Evolutionary conservation across 2,797 vertebrate genomes (phyloP).

Genomic region (Acanthurus lineatus): DNA sequence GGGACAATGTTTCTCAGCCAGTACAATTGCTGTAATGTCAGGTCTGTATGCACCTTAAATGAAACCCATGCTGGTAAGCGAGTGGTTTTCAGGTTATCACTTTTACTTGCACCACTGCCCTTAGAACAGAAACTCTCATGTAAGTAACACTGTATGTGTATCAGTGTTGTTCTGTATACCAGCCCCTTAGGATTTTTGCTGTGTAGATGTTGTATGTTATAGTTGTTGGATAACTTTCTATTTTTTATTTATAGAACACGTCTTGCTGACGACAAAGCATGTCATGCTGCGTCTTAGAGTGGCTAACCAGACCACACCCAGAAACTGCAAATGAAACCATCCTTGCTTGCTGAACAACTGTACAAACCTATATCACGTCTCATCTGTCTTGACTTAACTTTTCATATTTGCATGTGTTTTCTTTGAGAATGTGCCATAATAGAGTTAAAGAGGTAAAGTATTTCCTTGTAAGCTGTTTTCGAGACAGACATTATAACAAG

Average conservation of each 20-base stretch:
- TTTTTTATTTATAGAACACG: too few relatives aligned
- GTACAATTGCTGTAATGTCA: not conserved
- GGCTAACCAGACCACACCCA: slow-evolving; percentile 75
- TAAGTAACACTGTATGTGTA: not conserved
- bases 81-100: not conserved
- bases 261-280: not conserved
- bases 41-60: slow-evolving; percentile 9
- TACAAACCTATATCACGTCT: slow-evolving; percentile 2
- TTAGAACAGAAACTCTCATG: not conserved
- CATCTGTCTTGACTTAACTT: not conserved
- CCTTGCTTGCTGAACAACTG: not conserved
- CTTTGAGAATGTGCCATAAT: not conserved
- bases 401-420: not conserved
- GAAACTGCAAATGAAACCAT: slow-evolving; percentile 78
- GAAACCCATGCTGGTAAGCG: not conserved
- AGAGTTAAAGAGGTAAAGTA: not conserved
- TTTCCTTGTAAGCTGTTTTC: not conserved
- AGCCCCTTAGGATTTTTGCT: not conserved
- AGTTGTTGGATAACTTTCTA: too few relatives aligned
- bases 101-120: slow-evolving; percentile 1
- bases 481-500: not conserved
- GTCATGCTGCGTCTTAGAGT: slow-evolving; percentile 10
- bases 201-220: not conserved
- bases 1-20: slow-evolving; percentile 13
- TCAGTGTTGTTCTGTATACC: not conserved